phyloP scores from a whole-genome alignment of 2,113 vertebrate species.

The Colaptes auratus region DNA sequence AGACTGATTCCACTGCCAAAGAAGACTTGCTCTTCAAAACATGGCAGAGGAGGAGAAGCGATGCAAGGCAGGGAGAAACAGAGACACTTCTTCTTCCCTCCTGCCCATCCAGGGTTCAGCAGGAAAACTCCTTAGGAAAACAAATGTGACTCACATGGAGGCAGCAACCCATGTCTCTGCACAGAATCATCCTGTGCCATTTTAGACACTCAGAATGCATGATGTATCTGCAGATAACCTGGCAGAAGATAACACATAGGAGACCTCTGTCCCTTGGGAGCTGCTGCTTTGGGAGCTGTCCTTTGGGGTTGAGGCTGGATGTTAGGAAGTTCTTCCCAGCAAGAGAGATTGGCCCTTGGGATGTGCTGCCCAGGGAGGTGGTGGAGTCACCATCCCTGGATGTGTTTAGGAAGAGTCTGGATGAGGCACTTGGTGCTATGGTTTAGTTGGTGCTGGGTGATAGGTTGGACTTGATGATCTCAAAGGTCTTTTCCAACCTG shows the following conservation, averaged over 20 bases:
- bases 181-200: background rate
- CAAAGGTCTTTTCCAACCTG: too few species aligned
- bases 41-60: background rate
- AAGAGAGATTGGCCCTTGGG: too few species aligned
- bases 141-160: background rate
- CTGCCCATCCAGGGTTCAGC: background rate
- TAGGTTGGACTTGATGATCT: too few species aligned
- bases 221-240: background rate
- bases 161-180: background rate
- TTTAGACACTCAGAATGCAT: background rate
- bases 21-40: background rate
- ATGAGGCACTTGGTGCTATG: too few species aligned
- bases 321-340: too few species aligned
- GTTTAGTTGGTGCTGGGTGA: too few species aligned
- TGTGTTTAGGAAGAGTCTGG: too few species aligned
- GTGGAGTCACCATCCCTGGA: too few species aligned
- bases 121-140: background rate
- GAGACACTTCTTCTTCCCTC: background rate
- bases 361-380: too few species aligned
- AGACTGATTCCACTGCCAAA: background rate
- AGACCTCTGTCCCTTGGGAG: background rate
- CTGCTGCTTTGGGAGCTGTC: background rate
- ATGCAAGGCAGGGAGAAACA: background rate
- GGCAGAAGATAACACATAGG: background rate
- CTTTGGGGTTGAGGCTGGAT: background rate